phyloP scores from a whole-genome alignment of 2,888 invertebrate species.

The Stramonita haemastoma region DNA sequence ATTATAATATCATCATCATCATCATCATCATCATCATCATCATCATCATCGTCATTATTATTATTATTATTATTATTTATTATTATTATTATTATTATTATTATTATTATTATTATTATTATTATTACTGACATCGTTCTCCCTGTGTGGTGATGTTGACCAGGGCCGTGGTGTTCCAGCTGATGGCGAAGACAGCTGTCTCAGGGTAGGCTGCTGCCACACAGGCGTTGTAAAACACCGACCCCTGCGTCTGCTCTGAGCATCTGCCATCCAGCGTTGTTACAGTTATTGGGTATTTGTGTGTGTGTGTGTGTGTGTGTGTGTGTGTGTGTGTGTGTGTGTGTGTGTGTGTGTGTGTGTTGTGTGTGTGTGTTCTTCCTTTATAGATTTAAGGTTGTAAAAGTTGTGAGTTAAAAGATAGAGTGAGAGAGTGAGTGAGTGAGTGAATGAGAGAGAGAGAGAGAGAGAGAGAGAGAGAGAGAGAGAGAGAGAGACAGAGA shows the following conservation, averaged over 20 bases:
- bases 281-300: no score
- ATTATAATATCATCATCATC: no score
- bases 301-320: no score
- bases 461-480: not conserved
- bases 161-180: conserved; percentile 48
- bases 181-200: conserved; percentile 40
- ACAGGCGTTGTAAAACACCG: conserved; percentile 40
- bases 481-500: not conserved
- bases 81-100: no score
- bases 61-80: no score
- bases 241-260: conserved; percentile 25
- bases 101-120: not conserved
- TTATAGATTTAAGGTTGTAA: no score
- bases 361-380: not conserved
- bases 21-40: no score
- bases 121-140: conserved; percentile 36
- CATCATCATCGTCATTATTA: no score
- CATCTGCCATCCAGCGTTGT: not conserved
- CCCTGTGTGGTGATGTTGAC: conserved; percentile 46
- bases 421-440: no score
- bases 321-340: not conserved
- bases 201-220: conserved; percentile 33
- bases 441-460: not conserved
- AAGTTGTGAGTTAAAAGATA: not conserved
- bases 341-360: conserved; percentile 1